These are phyloP conservation scores for Nematolebias whitei DNA, from an alignment of 2,113 vertebrate species.

Conservation along the genomic window DNA sequence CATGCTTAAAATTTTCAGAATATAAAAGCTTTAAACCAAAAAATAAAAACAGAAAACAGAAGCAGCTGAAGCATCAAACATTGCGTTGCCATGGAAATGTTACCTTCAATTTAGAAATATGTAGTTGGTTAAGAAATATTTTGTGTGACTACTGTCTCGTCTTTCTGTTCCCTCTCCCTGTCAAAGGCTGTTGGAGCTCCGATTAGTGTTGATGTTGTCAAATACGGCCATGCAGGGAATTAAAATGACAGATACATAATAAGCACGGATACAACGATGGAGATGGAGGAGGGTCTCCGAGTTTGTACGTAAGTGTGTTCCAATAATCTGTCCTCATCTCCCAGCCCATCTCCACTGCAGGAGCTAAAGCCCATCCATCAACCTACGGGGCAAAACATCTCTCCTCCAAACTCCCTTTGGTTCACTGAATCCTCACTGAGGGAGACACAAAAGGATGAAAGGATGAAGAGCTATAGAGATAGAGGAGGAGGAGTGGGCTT, in stretches of 20 bases:
- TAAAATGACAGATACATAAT: conserved; percentile 54
- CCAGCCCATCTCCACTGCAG: conserved; percentile 32
- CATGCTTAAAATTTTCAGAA: conserved; percentile 28
- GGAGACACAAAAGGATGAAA: conserved; percentile 60
- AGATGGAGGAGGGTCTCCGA: conserved; percentile 29
- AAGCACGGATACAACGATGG: conserved; percentile 21
- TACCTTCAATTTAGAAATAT: conserved; percentile 75
- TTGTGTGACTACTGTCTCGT: conserved; percentile 61
- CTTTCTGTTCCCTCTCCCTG: conserved; percentile 33
- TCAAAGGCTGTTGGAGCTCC: conserved; percentile 55
- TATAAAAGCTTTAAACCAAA: conserved; percentile 50
- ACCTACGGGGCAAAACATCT: conserved; percentile 57
- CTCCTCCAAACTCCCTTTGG: conserved; percentile 55
- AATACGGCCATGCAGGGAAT: conserved; percentile 46
- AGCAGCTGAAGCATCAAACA: conserved; percentile 39
- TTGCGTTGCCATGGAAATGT: conserved; percentile 77
- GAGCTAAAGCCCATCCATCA: conserved; percentile 23
- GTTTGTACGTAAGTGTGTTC: conserved; percentile 35
- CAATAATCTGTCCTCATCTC: conserved; percentile 42
- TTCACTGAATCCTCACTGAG: conserved; percentile 65
- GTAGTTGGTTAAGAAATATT: conserved; percentile 74
- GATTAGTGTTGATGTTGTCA: conserved; percentile 67
- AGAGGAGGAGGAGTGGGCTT: conserved; percentile 51
- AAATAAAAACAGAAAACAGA: conserved; percentile 45
- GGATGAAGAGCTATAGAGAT: conserved; percentile 51